Evolutionary conservation across 2,113 vertebrate genomes (phyloP), one percentile per base, ranked within the genome.

Genomic region (Mesembrinibis cayennensis): DNA sequence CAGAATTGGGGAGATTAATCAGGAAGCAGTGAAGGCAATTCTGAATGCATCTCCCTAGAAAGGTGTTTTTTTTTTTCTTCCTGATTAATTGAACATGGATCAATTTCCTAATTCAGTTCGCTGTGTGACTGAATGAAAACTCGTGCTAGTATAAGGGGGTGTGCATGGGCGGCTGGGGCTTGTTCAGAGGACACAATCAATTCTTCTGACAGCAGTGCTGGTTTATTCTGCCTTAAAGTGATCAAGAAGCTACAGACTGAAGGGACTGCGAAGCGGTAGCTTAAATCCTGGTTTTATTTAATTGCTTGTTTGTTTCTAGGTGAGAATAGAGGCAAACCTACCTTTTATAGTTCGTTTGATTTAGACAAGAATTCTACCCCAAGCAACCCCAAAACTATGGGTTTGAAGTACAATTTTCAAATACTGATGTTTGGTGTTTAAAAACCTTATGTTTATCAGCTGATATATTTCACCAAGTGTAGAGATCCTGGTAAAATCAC

Each of bases 51-150:
- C 76, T 87, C 59, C 16, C 40, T 91, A 19, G 88, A 85, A 85
- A 76, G 23, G 11, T 14, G n/a, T 67, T 67, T 91, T 53, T 53
- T 29, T 50, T 67, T 66, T 70, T 11, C 9, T 85, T 55, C 34
- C 72, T 80, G 58, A 73, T 95, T 95, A 95, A 73, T 83, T 93
- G 55, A 70, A 49, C 50, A 1, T 29, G 32, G 86, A 93, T 97
- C 95, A 70, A 93, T 96, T 93, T 95, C 45, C 40, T 80, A 90
- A 70, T 96, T 93, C 50, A 62, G 11, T 89, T 95, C 59, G 20
- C 76, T 56, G 34, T 47, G 63, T 80, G 90, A 93, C 23, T 88
- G 76, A 95, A 32, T 49, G 71, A 69, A 62, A 50, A 44, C 62
- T 76, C 3, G 4, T 3, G 6, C 38, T 66, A 16, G 32, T 30